Base-by-base conservation (phyloP, 2,797 vertebrate species). In the Anableps anableps region DNA sequence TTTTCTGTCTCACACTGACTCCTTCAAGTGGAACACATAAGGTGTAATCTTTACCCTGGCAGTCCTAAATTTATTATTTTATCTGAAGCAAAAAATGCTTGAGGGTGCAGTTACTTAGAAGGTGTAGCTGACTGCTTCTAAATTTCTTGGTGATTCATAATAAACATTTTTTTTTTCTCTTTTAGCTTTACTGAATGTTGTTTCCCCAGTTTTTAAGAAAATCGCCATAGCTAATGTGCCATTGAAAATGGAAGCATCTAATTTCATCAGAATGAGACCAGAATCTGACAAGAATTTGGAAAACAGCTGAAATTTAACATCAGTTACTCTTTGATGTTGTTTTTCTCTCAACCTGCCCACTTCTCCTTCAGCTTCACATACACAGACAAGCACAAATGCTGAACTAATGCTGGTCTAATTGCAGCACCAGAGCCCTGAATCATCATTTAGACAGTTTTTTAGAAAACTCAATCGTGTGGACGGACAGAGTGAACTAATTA, bases 401-500 rank as follows among this genome's bases (percentile, higher is more conserved):
- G 89, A 85, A 93, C 91, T 94, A 95, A 94, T 95, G 92, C 88
- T 83, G 91, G 83, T 93, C 90, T 95, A 96, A 96, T 95, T 96
- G 94, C 93, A 88, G 92, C 92, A 83, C 84, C 84, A 89, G 87
- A 94, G 92, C 88, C 83, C 88, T 85, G 85, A 92, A 89, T 94
- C 86, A 85, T 95, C 93, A 92, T 91, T 83, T 80, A 72, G 91
- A 93, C 89, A 89, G 90, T 93, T 95, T 95, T 95, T 95, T 91
- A 93, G 93, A 94, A 95, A 93, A 90, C 93, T 92, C 94, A 95
- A 96, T 96, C 89, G 94, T 92, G 92, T 94, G 90, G 94, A 95
- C 93, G 90, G 89, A 91, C 91, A 94, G 93, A 95, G 92, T 94
- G 93, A 95, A 96, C 95, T 96, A 95, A 96, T 96, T 96, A 96